phyloP scores from a whole-genome alignment of 2,113 vertebrate genomes.

The Rhea pennata region DNA sequence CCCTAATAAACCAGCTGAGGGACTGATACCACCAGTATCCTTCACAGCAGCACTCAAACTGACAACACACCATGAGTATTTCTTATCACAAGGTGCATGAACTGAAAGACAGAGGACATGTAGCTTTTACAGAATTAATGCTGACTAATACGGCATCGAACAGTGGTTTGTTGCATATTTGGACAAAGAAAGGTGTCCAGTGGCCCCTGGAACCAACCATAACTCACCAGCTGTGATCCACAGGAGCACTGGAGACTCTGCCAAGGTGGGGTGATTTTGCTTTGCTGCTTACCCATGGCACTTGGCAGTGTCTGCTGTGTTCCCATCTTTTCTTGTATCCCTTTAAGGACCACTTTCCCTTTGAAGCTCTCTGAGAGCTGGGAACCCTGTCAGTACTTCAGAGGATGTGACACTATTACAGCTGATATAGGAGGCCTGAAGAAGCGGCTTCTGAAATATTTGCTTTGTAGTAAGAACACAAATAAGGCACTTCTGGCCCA shows the following conservation, averaged over 20 bases:
- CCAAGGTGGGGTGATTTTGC: not conserved
- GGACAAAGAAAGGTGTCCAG: not conserved
- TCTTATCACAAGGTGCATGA: not conserved
- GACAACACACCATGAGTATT: not conserved
- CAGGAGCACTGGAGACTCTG: not conserved
- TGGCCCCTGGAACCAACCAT: not conserved
- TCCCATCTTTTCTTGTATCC: not conserved
- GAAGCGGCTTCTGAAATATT: not conserved
- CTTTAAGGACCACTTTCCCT: not conserved
- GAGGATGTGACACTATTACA: not conserved
- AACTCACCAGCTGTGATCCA: not conserved
- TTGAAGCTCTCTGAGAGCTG: not conserved
- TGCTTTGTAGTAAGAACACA: constrained; percentile 13
- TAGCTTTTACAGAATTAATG: not conserved
- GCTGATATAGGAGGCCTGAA: not conserved
- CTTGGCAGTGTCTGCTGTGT: not conserved
- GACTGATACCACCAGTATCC: not conserved
- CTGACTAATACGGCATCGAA: not conserved
- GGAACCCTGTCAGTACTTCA: not conserved
- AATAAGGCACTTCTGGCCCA: not conserved
- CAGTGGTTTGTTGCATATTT: not conserved
- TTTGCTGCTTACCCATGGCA: not conserved
- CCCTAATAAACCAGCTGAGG: not conserved
- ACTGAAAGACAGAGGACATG: not conserved
- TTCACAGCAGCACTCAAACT: not conserved